These are phyloP conservation scores for Pelecanoides urinatrix DNA, from an alignment of 2,113 vertebrate species.

Conservation along the genomic window DNA sequence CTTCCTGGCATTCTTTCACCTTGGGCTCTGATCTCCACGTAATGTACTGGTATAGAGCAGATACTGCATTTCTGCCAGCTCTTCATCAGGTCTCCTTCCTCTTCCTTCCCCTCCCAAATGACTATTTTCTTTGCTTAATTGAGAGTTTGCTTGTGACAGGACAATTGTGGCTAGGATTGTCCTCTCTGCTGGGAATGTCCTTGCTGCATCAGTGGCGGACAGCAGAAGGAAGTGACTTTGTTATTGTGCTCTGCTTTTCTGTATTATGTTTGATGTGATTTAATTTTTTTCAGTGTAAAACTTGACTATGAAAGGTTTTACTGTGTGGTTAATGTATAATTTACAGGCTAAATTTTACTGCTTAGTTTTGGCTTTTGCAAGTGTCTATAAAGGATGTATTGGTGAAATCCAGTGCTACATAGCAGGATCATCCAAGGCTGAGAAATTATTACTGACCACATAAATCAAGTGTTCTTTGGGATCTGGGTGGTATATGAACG, in stretches of 20 bases:
- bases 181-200: not conserved
- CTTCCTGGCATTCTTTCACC: not conserved
- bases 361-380: not conserved
- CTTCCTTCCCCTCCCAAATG: not conserved
- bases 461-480: not conserved
- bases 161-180: not conserved
- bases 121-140: not conserved
- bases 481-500: not conserved
- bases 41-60: not conserved
- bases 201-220: not conserved
- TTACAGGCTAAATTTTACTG: not conserved
- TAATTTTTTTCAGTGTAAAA: not conserved
- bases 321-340: not conserved
- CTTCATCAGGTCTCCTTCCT: not conserved
- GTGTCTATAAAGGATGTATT: not conserved
- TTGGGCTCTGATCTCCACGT: not conserved
- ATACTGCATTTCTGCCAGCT: not conserved
- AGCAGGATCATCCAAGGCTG: not conserved
- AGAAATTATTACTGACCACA: not conserved
- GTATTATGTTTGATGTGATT: not conserved
- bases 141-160: not conserved
- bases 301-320: not conserved
- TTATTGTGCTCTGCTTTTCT: not conserved
- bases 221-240: not conserved
- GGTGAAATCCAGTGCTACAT: not conserved